Evolutionary conservation across 2,888 invertebrate species (phyloP), one percentile per base, ranked within the genome.

Genomic region (Drosophila hamatofila): DNA sequence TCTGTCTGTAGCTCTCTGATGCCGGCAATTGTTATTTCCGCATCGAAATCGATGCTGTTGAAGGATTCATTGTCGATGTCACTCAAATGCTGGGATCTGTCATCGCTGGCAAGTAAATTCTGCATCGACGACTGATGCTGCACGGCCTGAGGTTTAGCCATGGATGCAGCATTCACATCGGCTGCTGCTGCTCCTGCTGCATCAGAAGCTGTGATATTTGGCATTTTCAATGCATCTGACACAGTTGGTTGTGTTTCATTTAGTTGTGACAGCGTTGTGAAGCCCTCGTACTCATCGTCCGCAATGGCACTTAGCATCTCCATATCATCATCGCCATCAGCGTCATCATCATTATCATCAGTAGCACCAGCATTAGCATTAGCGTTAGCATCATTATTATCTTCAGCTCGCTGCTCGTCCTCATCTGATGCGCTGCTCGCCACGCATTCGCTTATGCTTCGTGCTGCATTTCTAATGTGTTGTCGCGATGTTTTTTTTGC

Each of bases 61-160:
- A 93, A 92, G 72, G 93, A 93, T 91, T 93, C 93, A 90, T 93
- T 92, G 89, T 93, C 93, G 78, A 92, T 91, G 90, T 93, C 93
- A 90, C 92, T 93, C 87, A 92, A 90, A 86, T 92, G 88, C 81
- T 91, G 91, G 85, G 92, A 92, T 89, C 92, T 92, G 85, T 93
- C 93, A 85, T 93, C 92, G 84, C 86, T 82, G 62, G 84, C 77
- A 65, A 90, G 89, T 80, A 90, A 83, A 90, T 90, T 89, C 81
- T 90, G 90, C 84, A 88, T 65, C 76, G 83, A 82, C 30, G 79
- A 77, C 74, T 88, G 80, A 76, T 82, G 79, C 72, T 80, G 75
- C 54, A 76, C 63, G 56, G 70, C 58, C 57, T 73, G 74, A 60
- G 71, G 78, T 61, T 82, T 88, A 72, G 83, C 35, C 69, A 69